phyloP scores from a whole-genome alignment of 2,797 vertebrate species.

The Heterohyrax brucei region DNA sequence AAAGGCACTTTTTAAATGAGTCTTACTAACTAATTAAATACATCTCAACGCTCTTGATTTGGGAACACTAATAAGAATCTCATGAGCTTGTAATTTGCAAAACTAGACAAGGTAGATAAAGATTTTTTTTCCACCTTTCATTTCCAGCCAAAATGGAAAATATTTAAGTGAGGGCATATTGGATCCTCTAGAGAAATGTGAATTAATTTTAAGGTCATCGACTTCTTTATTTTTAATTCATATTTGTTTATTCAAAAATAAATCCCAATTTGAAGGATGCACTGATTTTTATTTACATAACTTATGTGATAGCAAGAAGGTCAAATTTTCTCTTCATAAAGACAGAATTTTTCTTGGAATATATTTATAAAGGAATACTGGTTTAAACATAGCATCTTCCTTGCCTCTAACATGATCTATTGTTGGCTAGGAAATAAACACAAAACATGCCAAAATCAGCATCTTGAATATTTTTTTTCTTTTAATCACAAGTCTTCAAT shows the following conservation, averaged over 20 bases:
- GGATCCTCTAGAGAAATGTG: slow-evolving; percentile 43
- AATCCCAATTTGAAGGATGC: slow-evolving; percentile 40
- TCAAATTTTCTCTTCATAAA: slow-evolving; percentile 60
- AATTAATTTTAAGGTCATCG: slow-evolving; percentile 64
- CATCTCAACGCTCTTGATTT: slow-evolving; percentile 66
- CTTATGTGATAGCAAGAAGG: neutral
- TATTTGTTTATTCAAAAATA: slow-evolving; percentile 67
- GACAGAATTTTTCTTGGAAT: slow-evolving; percentile 42
- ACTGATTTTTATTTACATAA: slow-evolving; percentile 71
- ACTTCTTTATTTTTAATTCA: slow-evolving; percentile 63
- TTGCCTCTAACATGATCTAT: neutral
- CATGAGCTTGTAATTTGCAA: slow-evolving; percentile 53
- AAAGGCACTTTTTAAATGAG: slow-evolving; percentile 58
- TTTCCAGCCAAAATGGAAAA: slow-evolving; percentile 60
- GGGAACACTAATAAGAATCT: slow-evolving; percentile 45
- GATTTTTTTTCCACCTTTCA: slow-evolving; percentile 45
- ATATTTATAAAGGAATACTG: slow-evolving; percentile 30
- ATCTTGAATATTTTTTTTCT: neutral
- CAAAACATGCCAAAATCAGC: slow-evolving; percentile 40
- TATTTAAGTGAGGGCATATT: slow-evolving; percentile 24
- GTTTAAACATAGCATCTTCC: slow-evolving; percentile 18
- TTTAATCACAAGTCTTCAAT: slow-evolving; percentile 21
- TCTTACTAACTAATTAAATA: slow-evolving; percentile 66
- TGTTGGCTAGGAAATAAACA: slow-evolving; percentile 14
- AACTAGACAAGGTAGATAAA: slow-evolving; percentile 34